phyloP scores from a whole-genome alignment of 2,797 vertebrate species.

The Platyrinchus mystaceus region DNA sequence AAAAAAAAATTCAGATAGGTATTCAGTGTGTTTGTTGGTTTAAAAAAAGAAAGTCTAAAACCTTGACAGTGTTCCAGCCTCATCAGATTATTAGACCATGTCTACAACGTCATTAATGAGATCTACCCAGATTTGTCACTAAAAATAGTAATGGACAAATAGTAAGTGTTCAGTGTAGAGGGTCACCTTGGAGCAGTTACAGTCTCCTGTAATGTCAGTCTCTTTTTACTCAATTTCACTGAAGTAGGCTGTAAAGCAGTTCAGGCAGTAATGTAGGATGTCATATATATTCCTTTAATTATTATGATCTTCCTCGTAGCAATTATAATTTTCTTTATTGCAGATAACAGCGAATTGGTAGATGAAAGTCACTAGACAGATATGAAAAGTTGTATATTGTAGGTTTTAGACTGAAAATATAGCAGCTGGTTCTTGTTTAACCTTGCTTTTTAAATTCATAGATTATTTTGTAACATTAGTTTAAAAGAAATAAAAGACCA shows the following conservation, averaged over 20 bases:
- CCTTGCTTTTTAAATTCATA: not conserved
- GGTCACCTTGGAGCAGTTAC: conserved; percentile 44
- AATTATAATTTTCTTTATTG: conserved; percentile 72
- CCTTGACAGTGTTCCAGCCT: conserved; percentile 28
- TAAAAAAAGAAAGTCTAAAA: not conserved
- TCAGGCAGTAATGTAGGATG: conserved; percentile 52
- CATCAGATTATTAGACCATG: conserved; percentile 43
- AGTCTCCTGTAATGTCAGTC: conserved; percentile 25
- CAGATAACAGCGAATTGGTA: conserved; percentile 58
- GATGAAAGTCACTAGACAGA: conserved; percentile 56
- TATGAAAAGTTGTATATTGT: not conserved
- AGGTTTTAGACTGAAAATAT: not conserved
- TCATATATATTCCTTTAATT: conserved; percentile 72
- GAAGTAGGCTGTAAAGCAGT: conserved; percentile 51
- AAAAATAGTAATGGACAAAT: conserved; percentile 48
- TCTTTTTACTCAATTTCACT: conserved; percentile 47
- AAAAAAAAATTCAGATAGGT: not conserved
- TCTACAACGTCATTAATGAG: conserved; percentile 28
- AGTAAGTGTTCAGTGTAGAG: not conserved
- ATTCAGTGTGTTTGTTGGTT: not conserved
- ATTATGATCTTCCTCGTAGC: conserved; percentile 63
- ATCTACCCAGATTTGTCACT: conserved; percentile 46
- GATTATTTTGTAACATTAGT: not conserved
- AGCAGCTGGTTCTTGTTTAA: not conserved
- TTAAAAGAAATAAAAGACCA: not conserved